Base-by-base conservation (phyloP, 1,140 invertebrate genomes). In the Reticulitermes speratus region DNA sequence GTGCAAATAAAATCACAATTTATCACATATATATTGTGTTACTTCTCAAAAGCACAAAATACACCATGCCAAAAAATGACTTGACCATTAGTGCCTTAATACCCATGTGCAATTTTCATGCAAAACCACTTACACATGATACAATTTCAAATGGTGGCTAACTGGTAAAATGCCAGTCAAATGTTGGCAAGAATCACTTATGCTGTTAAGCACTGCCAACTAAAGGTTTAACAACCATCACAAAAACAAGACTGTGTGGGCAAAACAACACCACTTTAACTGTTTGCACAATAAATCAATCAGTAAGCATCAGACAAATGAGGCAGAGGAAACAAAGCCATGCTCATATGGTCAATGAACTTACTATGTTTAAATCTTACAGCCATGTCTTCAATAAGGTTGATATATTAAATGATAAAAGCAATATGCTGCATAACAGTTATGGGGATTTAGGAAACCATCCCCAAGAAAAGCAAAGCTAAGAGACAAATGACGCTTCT, bases 401-500 rank as follows among this genome's bases (percentile, higher is more conserved):
- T 65, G 12, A 75, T 75, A 8, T 65, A 65, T 65, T 9, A 65
- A 9, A 2, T 23, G 12, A 75, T 75, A 9, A 75, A 75, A 75
- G 14, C 19, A n/a, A 75, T 75, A n/a, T n/a, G 65, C 65, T 75
- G n/a, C 38, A 44, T 83, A 44, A 52, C 59, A 69, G 14, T 55
- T 16, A 75, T 84, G 23, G 69, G 44, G 32, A 45, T 48, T 44
- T 55, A n/a, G 69, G 87, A 69, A 44, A 52, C 19, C 12, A 30
- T 48, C n/a, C 87, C 86, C 86, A 59, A 86, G 55, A 86, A 87
- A 87, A 86, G 87, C 86, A 87, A 87, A 86, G 84, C 82, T 82
- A 83, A 82, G 45, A 85, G 82, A 84, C 86, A 87, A 87, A 85
- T 87, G 87, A 87, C 59, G 55, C 30, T 75, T 83, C 55, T 81